Evolutionary conservation across 2,113 vertebrate species (phyloP).

Genomic region (Arenaria interpres): DNA sequence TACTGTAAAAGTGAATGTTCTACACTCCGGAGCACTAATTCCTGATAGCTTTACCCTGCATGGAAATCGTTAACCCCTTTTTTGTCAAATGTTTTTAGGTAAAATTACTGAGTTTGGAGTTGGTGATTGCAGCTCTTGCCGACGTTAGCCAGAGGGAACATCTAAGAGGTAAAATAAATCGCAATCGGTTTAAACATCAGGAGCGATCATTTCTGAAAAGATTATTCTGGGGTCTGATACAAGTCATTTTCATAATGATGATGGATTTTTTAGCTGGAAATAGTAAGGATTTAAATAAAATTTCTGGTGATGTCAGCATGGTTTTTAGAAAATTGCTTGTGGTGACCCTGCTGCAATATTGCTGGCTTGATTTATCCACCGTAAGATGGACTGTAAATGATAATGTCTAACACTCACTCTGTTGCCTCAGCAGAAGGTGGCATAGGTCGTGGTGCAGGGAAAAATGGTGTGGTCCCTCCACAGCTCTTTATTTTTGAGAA

Average conservation of each 20-base stretch:
- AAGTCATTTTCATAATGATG: constrained; percentile 18
- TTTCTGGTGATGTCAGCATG: constrained; percentile 20
- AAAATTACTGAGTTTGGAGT: not conserved
- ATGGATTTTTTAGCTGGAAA: constrained; percentile 49
- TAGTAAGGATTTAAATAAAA: constrained; percentile 47
- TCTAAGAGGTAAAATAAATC: not conserved
- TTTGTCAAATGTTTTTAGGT: constrained; percentile 52
- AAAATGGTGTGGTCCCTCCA: not conserved
- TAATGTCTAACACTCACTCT: not conserved
- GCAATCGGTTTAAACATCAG: not conserved
- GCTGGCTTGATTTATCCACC: not conserved
- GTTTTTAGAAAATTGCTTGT: constrained; percentile 50
- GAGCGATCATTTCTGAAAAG: not conserved
- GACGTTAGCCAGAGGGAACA: not conserved
- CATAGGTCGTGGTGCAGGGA: not conserved
- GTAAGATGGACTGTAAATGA: not conserved
- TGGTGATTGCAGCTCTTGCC: not conserved
- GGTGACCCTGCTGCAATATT: not conserved
- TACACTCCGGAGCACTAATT: constrained; percentile 73
- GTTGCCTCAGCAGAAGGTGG: not conserved
- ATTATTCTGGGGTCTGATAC: constrained; percentile 11
- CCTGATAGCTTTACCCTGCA: constrained; percentile 64
- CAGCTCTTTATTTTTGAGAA: not conserved
- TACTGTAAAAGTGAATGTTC: constrained; percentile 83
- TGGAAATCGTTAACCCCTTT: constrained; percentile 70